Base-by-base conservation (phyloP, 2,797 vertebrate species). In the Tachyglossus aculeatus region DNA sequence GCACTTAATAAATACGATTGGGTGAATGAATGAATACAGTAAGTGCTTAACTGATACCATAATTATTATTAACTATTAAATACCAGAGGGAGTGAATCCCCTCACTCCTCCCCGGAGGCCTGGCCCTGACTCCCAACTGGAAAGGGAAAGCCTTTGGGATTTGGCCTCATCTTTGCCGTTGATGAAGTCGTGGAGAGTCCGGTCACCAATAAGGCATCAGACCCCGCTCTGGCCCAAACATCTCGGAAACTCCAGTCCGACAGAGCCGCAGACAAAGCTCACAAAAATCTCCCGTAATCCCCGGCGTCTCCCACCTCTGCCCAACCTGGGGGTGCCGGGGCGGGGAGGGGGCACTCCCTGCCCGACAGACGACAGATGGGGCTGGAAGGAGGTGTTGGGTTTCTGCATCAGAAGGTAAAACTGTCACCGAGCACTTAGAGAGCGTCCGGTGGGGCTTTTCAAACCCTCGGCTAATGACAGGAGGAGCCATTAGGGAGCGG, bases 391-490 rank as follows among this genome's bases (percentile, higher is more conserved):
- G 33, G 12, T 34, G 27, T 4, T 22, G 25, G 21, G 29, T 62
- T 67, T 58, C 45, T 10, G 34, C 24, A 8, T 48, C 15, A 51
- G 48, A 38, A 16, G 25, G 45, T 25, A 34, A 22, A 64, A 53
- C 41, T 71, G 50, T 61, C 74, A 58, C 5, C 53, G 9, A 37
- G 36, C 34, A 27, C 25, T 33, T 64, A 53, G 36, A 10, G 68
- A 67, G 51, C 22, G 13, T n/a, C 66, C 7, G 50, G 53, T 62
- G 19, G 29, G 58, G 45, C 9, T 18, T 40, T 55, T 64, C 31
- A 56, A 74, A 41, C 15, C 3, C n/a, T 3, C 36, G 1, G 44
- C 57, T 72, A 65, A 70, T 31, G 43, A 43, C n/a, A 65, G 67
- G 36, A 50, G 0, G 53, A 71, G 38, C 74, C 51, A 13, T 24